Evolutionary conservation across 2,888 invertebrate genomes (phyloP).

Genomic region (Branchellion lobata): DNA sequence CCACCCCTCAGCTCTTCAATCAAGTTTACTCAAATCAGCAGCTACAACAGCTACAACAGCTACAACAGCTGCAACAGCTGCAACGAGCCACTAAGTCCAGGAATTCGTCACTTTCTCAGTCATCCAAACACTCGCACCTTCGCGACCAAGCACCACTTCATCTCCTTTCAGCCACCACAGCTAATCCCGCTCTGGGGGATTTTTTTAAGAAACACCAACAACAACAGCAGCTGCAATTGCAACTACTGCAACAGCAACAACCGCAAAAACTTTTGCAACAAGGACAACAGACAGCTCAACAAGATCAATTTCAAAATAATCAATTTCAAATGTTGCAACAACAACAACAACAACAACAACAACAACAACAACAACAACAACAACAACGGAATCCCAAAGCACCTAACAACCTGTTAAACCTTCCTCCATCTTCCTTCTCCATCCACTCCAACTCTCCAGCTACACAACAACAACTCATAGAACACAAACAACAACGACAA

Average conservation of each 20-base stretch:
- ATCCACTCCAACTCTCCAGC: background rate
- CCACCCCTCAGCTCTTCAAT: background rate
- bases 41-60: constrained; percentile 2
- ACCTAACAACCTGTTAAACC: too few species aligned
- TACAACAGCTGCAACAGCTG: background rate
- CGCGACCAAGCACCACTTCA: background rate
- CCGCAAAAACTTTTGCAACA: background rate
- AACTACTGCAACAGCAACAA: background rate
- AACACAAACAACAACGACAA: background rate
- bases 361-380: constrained; percentile 6
- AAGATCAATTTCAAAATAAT: background rate
- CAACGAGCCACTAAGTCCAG: background rate
- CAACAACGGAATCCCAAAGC: background rate
- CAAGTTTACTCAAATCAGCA: background rate
- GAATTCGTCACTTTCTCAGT: background rate
- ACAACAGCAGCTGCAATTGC: background rate
- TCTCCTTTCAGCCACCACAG: background rate
- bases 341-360: background rate
- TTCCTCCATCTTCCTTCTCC: too few species aligned
- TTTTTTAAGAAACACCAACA: constrained; percentile 4
- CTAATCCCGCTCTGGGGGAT: background rate
- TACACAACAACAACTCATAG: background rate
- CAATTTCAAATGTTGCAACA: background rate
- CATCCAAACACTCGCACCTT: background rate
- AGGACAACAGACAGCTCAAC: background rate